Conservation (phyloP, 2,888 invertebrate species). For the Biston stratarius region DNA sequence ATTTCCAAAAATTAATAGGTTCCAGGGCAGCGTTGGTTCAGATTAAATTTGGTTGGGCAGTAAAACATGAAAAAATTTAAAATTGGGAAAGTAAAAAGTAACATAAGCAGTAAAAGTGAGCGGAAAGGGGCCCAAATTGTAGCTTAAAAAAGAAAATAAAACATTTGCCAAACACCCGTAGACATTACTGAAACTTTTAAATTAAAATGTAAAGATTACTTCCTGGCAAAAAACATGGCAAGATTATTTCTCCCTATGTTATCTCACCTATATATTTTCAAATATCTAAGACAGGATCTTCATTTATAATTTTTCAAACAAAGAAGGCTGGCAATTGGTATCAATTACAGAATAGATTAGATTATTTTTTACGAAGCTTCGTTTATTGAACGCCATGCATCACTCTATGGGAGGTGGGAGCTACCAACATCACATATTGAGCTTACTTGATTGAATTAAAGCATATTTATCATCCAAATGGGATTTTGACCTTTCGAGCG, state of each 20-base stretch:
- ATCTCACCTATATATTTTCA: conserved; percentile 18
- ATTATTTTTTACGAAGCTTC: conserved; percentile 51
- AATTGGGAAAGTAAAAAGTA: too few species aligned
- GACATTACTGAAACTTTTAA: too few species aligned
- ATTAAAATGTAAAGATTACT: too few species aligned
- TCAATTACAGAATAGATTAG: conserved; percentile 50
- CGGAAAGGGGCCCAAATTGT: too few species aligned
- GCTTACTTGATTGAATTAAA: conserved; percentile 73
- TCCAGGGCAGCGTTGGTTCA: too few species aligned
- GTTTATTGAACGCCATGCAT: conserved; percentile 65
- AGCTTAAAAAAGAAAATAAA: too few species aligned
- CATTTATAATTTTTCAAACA: conserved; percentile 36
- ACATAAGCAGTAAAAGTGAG: too few species aligned
- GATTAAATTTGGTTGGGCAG: too few species aligned
- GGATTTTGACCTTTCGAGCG: conserved; percentile 54
- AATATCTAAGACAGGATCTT: conserved; percentile 25
- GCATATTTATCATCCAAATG: conserved; percentile 73
- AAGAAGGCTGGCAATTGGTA: conserved; percentile 33
- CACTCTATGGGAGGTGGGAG: conserved; percentile 63
- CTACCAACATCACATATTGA: conserved; percentile 64
- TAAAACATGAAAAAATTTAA: too few species aligned
- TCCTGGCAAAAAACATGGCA: neutral
- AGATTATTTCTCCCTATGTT: conserved; percentile 9
- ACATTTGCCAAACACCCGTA: too few species aligned
- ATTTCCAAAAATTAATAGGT: too few species aligned